These are phyloP conservation scores for Gymnogyps californianus DNA, from an alignment of 2,113 vertebrate genomes.

Conservation along the genomic window DNA sequence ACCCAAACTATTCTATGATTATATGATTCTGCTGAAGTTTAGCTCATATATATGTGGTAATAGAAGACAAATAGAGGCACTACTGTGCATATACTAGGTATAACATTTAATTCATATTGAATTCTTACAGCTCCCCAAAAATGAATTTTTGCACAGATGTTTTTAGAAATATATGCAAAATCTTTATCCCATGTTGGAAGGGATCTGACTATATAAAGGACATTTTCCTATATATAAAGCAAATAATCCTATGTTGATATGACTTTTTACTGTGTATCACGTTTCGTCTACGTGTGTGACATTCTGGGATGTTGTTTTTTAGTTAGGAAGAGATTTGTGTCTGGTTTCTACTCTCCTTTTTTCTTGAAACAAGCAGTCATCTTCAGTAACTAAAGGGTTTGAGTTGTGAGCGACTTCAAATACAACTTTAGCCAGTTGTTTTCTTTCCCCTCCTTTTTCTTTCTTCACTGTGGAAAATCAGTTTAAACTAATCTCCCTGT, in stretches of 20 bases:
- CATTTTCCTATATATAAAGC: background rate
- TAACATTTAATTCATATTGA: background rate
- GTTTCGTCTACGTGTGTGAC: background rate
- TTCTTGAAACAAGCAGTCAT: background rate
- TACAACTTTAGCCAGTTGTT: background rate
- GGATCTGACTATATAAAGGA: background rate
- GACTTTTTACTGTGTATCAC: background rate
- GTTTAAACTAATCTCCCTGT: background rate
- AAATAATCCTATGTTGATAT: background rate
- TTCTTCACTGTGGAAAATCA: background rate
- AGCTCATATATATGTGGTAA: background rate
- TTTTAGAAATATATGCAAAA: background rate
- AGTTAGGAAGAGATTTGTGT: background rate
- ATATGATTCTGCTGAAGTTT: background rate
- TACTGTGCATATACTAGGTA: background rate
- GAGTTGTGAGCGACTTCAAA: background rate
- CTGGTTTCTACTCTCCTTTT: background rate
- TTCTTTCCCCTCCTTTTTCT: background rate
- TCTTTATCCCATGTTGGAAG: background rate
- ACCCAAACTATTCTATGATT: background rate
- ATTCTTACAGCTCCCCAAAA: background rate
- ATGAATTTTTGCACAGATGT: background rate
- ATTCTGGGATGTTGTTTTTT: background rate
- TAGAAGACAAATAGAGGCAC: background rate
- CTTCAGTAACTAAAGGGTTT: background rate